Conservation (phyloP, 2,113 vertebrate genomes). For the Sciurus niger region DNA sequence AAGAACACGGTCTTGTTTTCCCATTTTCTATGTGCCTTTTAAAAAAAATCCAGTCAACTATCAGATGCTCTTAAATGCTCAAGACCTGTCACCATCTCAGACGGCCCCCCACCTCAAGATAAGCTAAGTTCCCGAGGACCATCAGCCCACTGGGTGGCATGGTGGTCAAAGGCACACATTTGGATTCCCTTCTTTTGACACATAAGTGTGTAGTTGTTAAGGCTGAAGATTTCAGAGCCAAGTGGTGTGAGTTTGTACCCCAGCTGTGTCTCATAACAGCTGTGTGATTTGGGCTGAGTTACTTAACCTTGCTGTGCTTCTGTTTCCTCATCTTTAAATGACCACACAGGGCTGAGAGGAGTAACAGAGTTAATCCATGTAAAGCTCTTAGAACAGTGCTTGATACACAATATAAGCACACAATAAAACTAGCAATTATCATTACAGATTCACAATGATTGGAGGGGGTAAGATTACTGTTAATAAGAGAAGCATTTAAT, state of each 20-base stretch:
- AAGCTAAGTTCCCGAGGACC: not conserved
- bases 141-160: not conserved
- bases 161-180: no score
- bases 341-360: not conserved
- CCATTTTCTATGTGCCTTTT: not conserved
- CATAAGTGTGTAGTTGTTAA: rapidly evolving
- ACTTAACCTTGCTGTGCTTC: conserved; percentile 15
- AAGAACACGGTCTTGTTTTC: not conserved
- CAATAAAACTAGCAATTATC: not conserved
- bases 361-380: not conserved
- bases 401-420: not conserved
- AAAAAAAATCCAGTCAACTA: not conserved
- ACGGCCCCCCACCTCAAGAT: not conserved
- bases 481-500: not conserved
- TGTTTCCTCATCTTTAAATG: not conserved
- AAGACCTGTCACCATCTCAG: not conserved
- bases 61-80: not conserved
- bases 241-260: not conserved
- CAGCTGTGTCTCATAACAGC: conserved; percentile 25
- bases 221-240: not conserved
- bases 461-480: not conserved
- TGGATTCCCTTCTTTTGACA: not conserved
- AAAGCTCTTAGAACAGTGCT: conserved; percentile 32
- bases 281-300: not conserved
- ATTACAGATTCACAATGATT: not conserved